A percentile compares a stretch with the other conserved stretches of the same genome.
Conservation (phyloP, 2,888 invertebrate genomes). For the Thalpophila matura region DNA sequence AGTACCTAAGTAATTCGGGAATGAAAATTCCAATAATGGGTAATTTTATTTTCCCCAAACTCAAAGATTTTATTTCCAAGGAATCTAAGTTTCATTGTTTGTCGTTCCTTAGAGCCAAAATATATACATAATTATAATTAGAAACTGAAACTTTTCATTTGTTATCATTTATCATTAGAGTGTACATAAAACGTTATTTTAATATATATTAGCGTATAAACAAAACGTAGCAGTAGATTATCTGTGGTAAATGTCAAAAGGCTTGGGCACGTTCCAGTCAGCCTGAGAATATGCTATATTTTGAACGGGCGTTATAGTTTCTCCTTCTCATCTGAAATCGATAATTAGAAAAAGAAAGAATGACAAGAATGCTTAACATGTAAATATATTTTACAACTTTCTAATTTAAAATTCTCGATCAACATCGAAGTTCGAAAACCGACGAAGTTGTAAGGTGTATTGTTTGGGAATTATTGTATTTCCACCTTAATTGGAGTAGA, state of each 20-base stretch:
- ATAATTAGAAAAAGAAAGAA: slow-evolving; percentile 10
- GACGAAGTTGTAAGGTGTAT: slow-evolving; percentile 28
- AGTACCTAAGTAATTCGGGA: too few relatives aligned
- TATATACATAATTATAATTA: too few relatives aligned
- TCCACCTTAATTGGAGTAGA: not conserved
- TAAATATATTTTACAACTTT: not conserved
- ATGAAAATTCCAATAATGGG: too few relatives aligned
- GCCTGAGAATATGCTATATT: not conserved
- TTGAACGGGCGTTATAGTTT: not conserved
- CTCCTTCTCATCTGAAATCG: not conserved
- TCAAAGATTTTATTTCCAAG: too few relatives aligned
- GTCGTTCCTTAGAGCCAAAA: too few relatives aligned
- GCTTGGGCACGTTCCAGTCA: not conserved
- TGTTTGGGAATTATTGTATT: slow-evolving; percentile 12
- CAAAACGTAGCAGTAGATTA: not conserved
- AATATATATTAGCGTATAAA: not conserved
- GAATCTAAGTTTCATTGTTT: too few relatives aligned
- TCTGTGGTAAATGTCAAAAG: slow-evolving; percentile 1
- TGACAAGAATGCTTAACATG: not conserved
- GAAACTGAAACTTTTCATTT: too few relatives aligned
- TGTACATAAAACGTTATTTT: too few relatives aligned
- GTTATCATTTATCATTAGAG: too few relatives aligned
- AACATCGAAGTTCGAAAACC: not conserved
- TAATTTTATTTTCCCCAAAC: too few relatives aligned
- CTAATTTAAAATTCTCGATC: slow-evolving; percentile 22